Conservation (phyloP, 2,113 vertebrate genomes). For the Bucco capensis region DNA sequence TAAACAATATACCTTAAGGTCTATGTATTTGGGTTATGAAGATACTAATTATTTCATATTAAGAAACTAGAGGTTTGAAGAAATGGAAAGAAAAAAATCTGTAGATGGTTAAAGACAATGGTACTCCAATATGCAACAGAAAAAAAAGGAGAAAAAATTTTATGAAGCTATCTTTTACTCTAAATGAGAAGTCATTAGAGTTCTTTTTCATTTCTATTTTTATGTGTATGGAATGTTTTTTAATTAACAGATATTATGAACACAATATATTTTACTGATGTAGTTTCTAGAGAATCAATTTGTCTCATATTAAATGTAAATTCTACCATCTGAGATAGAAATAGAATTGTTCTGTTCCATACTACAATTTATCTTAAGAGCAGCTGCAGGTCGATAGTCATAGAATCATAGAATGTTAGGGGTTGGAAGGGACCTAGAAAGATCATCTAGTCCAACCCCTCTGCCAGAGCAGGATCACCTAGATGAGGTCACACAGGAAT, state of each 20-base stretch:
- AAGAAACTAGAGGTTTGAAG: background rate
- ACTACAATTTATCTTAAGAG: background rate
- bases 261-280: constrained; percentile 8
- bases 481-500: too few relatives aligned
- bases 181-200: constrained; percentile 7
- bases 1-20: background rate
- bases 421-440: too few relatives aligned
- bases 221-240: constrained; percentile 11
- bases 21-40: background rate
- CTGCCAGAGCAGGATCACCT: too few relatives aligned
- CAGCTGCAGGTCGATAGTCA: too few relatives aligned
- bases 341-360: background rate
- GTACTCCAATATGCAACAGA: background rate
- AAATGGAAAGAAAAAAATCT: background rate
- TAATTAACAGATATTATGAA: constrained; percentile 30
- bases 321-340: background rate
- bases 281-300: background rate
- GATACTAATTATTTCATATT: background rate
- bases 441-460: too few relatives aligned
- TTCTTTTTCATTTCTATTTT: background rate
- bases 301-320: constrained; percentile 1
- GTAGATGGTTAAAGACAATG: background rate
- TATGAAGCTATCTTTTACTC: background rate
- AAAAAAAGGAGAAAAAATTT: background rate
- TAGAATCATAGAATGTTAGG: too few relatives aligned